Base-by-base conservation (phyloP, 2,888 invertebrate genomes). In the Plebejus argus region DNA sequence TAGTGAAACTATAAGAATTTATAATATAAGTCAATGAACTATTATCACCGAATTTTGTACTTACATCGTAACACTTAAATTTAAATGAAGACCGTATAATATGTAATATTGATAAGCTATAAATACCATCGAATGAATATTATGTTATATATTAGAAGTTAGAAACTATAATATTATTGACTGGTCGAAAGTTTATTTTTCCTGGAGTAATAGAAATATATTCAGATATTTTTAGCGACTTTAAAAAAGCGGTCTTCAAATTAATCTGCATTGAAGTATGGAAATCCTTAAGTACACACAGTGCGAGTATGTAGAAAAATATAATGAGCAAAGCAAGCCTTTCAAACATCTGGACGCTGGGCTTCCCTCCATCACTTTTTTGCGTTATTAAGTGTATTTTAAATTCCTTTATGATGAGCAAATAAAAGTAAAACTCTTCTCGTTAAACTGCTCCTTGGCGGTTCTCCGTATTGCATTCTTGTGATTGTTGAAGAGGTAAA, bases 371-470 rank as follows among this genome's bases (percentile, higher is more conserved):
- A 61, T 12, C 3, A 58, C 58, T 23, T 61, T 49, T 61, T 61
- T 66, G 18, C 66, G 18, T 66, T 33, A 66, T 66, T 66, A 33
- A 15, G 28, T 28, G 23, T 12, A 15, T 33, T 66, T 66, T 6
- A 66, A 66, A 66, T 66, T 66, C 66, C 66, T 66, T 66, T 66
- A 33, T 66, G 66, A 66, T 66, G 28, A 66, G 66, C 66, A 33
- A 66, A 66, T 66, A 66, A 66, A 66, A 66, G 23, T 15, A 33
- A 66, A 66, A 23, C 28, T 66, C 20, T 23, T 61, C 20, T 4
- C 61, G 66, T 28, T 66, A 33, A 28, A 66, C 23, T 66, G 66
- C 28, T 33, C 23, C 66, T 15, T 15, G 18, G 66, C 8, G 15
- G 28, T 5, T 33, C 12, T 33, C 28, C 66, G 10, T 66, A 5